phyloP scores from a whole-genome alignment of 2,797 vertebrate genomes.

The Cyprinodon diabolis region DNA sequence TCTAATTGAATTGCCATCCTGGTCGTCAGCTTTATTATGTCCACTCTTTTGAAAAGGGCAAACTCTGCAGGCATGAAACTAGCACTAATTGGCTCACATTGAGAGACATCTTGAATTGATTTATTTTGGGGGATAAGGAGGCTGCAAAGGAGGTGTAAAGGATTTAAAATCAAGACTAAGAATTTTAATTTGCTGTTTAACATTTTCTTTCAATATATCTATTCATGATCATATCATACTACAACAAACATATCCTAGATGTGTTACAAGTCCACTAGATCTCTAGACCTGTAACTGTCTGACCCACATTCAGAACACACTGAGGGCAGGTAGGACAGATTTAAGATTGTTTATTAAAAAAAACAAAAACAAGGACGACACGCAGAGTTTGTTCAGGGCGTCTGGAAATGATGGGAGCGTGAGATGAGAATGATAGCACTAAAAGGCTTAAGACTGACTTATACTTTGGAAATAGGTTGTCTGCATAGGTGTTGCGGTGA shows the following conservation, averaged over 20 bases:
- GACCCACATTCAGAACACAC: too few species aligned
- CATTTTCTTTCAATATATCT: constrained; percentile 34
- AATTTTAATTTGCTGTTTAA: constrained; percentile 34
- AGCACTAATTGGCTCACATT: constrained; percentile 71
- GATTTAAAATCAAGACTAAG: constrained; percentile 44
- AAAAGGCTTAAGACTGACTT: too few species aligned
- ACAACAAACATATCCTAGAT: constrained; percentile 20
- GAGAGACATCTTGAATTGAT: constrained; percentile 78
- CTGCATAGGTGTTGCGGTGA: too few species aligned
- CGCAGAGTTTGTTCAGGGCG: too few species aligned
- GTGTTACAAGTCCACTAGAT: constrained; percentile 3
- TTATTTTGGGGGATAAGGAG: constrained; percentile 63
- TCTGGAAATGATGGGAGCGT: too few species aligned
- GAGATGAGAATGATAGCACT: too few species aligned
- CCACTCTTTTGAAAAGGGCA: constrained; percentile 45
- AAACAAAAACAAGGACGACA: too few species aligned
- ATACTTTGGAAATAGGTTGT: too few species aligned
- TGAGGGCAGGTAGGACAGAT: too few species aligned
- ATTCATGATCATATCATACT: constrained; percentile 31
- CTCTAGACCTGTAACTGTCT: too few species aligned
- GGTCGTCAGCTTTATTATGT: constrained; percentile 21
- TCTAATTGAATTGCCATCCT: constrained; percentile 13
- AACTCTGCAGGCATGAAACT: constrained; percentile 50
- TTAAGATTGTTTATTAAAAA: too few species aligned
- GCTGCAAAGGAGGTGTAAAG: constrained; percentile 38